A percentile compares a stretch with the other conserved stretches of the same genome.
Evolutionary conservation across 2,888 invertebrate species (phyloP).

Genomic region (Athalia circularis): DNA sequence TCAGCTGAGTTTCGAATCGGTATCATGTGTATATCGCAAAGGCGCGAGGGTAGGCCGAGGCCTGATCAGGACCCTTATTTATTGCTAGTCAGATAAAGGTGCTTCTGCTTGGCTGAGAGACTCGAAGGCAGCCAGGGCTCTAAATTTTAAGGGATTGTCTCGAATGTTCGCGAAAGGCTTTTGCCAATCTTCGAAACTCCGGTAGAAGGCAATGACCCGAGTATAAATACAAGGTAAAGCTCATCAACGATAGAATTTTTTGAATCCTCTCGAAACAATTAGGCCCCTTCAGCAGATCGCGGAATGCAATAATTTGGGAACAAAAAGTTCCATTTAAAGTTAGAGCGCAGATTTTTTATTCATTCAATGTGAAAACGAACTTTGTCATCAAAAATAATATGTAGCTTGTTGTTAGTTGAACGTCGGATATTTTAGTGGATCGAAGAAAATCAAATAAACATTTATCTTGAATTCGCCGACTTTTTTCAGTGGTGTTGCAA

Average conservation of each 20-base stretch:
- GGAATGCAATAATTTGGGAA: no score
- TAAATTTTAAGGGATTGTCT: constrained; percentile 45
- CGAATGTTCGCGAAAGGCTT: constrained; percentile 28
- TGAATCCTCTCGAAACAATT: neutral
- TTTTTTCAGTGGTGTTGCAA: no score
- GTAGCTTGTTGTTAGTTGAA: no score
- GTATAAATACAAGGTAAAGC: neutral
- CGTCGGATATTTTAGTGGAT: no score
- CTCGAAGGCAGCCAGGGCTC: constrained; percentile 14
- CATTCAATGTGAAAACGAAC: no score
- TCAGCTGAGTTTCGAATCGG: constrained; percentile 5
- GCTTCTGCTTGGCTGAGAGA: constrained; percentile 36
- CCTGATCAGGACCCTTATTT: constrained; percentile 45
- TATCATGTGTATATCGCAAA: constrained; percentile 23
- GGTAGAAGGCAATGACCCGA: constrained; percentile 24
- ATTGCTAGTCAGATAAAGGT: constrained; percentile 43
- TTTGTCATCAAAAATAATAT: no score
- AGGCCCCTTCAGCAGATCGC: no score
- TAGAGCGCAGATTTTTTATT: no score
- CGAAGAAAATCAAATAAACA: no score
- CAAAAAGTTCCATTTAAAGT: no score
- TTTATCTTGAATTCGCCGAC: no score
- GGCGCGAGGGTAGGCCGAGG: constrained; percentile 13
- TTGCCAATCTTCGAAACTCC: constrained; percentile 19
- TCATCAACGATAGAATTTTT: constrained; percentile 17